Base-by-base conservation (phyloP, 2,888 invertebrate genomes). In the Orgyia antiqua region DNA sequence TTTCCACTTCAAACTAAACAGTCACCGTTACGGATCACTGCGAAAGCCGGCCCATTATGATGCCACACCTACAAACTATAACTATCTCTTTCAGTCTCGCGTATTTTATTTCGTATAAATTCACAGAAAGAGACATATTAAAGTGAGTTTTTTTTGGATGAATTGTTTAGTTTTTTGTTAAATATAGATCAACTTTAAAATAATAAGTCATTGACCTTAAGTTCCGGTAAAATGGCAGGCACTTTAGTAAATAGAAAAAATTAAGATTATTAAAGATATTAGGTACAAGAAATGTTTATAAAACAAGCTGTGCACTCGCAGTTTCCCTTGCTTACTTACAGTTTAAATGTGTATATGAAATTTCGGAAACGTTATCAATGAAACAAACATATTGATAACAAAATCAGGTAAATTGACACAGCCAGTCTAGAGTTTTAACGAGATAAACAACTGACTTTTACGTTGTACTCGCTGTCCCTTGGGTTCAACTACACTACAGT, bases 121-220 rank as follows among this genome's bases (percentile, higher is more conserved):
- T 19, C 10, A 9, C 15, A 50, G 59, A 74, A 36, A 42, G 62
- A 56, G 77, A 80, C 25, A 40, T 52, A 39, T 42, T 34, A 40
- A 33, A 36, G 37, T 45, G 49, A 45, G 55, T 68, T 71, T 71
- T 19, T n/a, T 75, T 68, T 63, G 50, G 55, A 54, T 43, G 62
- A 59, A 65, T 66, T 67, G 68, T 71, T 63, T 53, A 39, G 58
- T 73, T 82, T 79, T 82, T 82, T 77, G 69, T 74, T 59, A 72
- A 76, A 82, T 82, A 77, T 79, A 80, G 83, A 83, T 75, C 79
- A 78, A 71, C 67, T 69, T 70, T 72, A 66, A 70, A 75, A 75
- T 77, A 73, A 73, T 71, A 66, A 69, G 80, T 80, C 83, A 64
- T 67, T 80, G 79, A 82, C 72, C 82, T 37, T 17, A 45, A 46